Conservation (phyloP, 2,113 vertebrate species). For the Chloropsis cyanopogon region DNA sequence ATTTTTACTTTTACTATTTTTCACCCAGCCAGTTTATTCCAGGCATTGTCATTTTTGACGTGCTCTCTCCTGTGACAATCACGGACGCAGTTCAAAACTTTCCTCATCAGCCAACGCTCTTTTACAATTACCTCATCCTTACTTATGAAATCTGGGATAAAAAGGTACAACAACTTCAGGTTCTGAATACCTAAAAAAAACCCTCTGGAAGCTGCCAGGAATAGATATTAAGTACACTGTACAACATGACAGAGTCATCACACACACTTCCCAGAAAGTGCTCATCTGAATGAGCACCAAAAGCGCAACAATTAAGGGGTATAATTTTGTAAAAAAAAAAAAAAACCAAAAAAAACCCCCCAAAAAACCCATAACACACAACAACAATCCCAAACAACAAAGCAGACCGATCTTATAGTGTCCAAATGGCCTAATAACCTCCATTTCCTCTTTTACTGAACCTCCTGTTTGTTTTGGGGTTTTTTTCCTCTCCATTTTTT, state of each 20-base stretch:
- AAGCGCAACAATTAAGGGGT: not conserved
- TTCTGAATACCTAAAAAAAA: conserved; percentile 46
- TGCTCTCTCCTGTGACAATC: conserved; percentile 52
- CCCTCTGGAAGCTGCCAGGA: conserved; percentile 16
- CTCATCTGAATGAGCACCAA: not conserved
- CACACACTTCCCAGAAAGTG: not conserved
- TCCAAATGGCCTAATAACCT: not conserved
- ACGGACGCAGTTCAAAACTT: conserved; percentile 59
- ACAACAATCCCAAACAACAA: not conserved
- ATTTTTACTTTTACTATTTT: conserved; percentile 65
- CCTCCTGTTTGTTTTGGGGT: not conserved
- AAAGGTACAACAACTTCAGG: conserved; percentile 49
- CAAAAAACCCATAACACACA: not conserved
- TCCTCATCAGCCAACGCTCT: conserved; percentile 61
- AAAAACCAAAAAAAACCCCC: too few relatives aligned
- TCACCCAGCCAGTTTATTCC: not conserved
- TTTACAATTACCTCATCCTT: conserved; percentile 62
- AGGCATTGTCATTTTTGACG: conserved; percentile 15
- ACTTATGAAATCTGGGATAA: conserved; percentile 63
- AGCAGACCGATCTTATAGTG: not conserved
- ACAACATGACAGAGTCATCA: not conserved
- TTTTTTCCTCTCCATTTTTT: not conserved
- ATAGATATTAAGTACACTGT: not conserved
- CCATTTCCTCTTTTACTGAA: not conserved
- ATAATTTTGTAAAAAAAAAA: not conserved